These are phyloP conservation scores for Pterostichus niger DNA, from an alignment of 2,888 invertebrate genomes.

Conservation along the genomic window DNA sequence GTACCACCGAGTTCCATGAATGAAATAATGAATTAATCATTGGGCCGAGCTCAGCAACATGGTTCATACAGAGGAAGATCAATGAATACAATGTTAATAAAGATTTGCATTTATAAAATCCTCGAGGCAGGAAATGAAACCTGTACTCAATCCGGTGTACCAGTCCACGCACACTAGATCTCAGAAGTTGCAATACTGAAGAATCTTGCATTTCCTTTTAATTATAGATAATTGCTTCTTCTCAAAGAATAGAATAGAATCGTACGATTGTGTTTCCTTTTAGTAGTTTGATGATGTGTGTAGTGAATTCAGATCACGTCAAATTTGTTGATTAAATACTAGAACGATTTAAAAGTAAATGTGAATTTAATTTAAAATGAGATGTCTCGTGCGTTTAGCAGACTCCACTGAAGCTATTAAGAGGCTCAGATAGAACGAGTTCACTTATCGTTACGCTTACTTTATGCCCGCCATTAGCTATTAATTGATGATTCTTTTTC, in stretches of 20 bases:
- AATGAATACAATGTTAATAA: constrained; percentile 46
- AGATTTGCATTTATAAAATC: constrained; percentile 55
- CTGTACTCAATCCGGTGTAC: constrained; percentile 45
- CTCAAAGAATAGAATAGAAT: constrained; percentile 4
- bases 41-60: constrained; percentile 17
- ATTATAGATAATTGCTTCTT: constrained; percentile 50
- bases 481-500: constrained; percentile 43
- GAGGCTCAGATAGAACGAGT: constrained; percentile 31
- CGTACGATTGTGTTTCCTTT: neutral
- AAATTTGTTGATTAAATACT: neutral
- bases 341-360: constrained; percentile 57
- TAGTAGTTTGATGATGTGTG: no score
- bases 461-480: constrained; percentile 32
- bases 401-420: constrained; percentile 32
- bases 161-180: constrained; percentile 14
- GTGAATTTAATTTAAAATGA: constrained; percentile 58
- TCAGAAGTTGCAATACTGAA: constrained; percentile 14
- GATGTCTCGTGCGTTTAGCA: constrained; percentile 7
- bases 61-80: constrained; percentile 41
- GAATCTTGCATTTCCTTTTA: constrained; percentile 31
- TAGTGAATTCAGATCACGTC: constrained; percentile 26
- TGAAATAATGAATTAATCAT: constrained; percentile 53
- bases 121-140: constrained; percentile 43
- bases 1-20: constrained; percentile 30
- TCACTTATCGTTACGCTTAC: constrained; percentile 40